A percentile compares a stretch with the other conserved stretches of the same genome.
Evolutionary conservation across 2,888 invertebrate genomes (phyloP).

Genomic region (Drosophila prostipennis): DNA sequence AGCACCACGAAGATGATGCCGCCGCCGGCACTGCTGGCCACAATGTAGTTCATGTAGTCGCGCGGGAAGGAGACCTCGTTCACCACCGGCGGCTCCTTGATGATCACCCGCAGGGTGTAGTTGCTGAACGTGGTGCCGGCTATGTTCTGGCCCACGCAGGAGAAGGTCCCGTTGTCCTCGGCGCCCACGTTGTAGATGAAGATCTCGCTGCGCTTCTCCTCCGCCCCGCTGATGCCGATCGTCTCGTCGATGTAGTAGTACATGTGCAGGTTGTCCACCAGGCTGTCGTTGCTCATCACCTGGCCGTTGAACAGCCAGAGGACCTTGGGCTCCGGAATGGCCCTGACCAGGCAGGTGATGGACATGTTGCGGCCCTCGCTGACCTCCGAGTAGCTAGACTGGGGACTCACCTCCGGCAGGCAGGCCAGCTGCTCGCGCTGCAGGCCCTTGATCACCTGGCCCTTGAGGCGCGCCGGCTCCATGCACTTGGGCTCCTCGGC

Average conservation of each 20-base stretch:
- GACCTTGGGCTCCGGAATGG: slow-evolving; percentile 92
- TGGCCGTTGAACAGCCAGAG: slow-evolving; percentile 94
- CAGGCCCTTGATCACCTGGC: slow-evolving; percentile 88
- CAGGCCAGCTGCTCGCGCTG: slow-evolving; percentile 91
- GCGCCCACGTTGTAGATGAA: slow-evolving; percentile 91
- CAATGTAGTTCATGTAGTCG: slow-evolving; percentile 89
- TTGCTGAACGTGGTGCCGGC: slow-evolving; percentile 92
- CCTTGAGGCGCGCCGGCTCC: slow-evolving; percentile 88
- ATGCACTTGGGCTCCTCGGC: slow-evolving; percentile 91
- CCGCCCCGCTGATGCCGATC: slow-evolving; percentile 86
- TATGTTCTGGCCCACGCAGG: slow-evolving; percentile 93
- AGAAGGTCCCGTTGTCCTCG: slow-evolving; percentile 93
- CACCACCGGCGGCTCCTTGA: slow-evolving; percentile 89
- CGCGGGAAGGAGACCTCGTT: slow-evolving; percentile 89
- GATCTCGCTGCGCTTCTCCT: slow-evolving; percentile 91
- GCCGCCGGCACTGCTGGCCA: slow-evolving; percentile 88
- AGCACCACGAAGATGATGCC: slow-evolving; percentile 88
- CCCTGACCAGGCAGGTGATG: slow-evolving; percentile 91
- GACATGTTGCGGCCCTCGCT: slow-evolving; percentile 93
- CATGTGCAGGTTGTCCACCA: slow-evolving; percentile 88
- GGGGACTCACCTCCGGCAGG: slow-evolving; percentile 90
- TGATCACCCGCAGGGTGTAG: slow-evolving; percentile 91
- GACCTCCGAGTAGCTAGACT: slow-evolving; percentile 90
- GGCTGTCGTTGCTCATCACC: slow-evolving; percentile 90
- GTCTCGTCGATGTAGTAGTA: slow-evolving; percentile 90